Conservation (phyloP, 1,140 invertebrate species). For the Neodiprion lecontei region DNA sequence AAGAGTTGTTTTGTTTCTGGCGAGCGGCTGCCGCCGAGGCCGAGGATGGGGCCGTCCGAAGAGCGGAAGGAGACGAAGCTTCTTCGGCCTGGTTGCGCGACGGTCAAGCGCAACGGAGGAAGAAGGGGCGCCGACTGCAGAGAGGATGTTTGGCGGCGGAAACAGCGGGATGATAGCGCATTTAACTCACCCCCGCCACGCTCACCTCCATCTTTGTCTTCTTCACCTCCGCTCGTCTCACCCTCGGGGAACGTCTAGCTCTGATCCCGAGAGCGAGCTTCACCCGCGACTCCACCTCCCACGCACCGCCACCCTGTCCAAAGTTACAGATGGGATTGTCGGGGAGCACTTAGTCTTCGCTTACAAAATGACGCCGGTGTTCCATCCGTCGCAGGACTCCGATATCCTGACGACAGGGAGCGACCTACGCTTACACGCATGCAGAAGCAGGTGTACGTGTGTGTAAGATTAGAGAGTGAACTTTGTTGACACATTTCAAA, state of each 20-base stretch:
- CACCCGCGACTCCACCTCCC: neutral
- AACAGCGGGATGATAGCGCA: conserved; percentile 44
- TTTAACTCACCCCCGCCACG: conserved; percentile 39
- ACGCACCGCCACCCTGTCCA: conserved; percentile 12
- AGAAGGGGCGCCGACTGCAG: conserved; percentile 25
- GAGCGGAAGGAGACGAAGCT: no score
- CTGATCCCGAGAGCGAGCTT: neutral
- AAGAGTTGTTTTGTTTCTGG: conserved; percentile 20
- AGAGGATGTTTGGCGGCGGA: conserved; percentile 47
- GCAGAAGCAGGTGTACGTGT: no score
- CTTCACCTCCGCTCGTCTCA: neutral
- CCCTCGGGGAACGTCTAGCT: neutral
- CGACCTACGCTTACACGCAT: no score
- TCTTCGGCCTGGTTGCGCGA: no score
- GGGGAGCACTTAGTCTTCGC: conserved; percentile 27
- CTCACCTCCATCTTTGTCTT: neutral
- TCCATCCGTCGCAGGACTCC: conserved; percentile 24
- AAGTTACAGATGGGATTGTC: conserved; percentile 35
- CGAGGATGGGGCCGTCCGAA: conserved; percentile 13
- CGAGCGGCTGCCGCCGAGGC: neutral
- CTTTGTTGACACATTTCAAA: no score
- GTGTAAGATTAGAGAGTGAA: conserved; percentile 14
- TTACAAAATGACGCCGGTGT: conserved; percentile 39
- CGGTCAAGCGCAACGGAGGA: conserved; percentile 18
- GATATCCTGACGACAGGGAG: no score